Conservation (phyloP, 2,113 vertebrate species). For the Mungos mungo region DNA sequence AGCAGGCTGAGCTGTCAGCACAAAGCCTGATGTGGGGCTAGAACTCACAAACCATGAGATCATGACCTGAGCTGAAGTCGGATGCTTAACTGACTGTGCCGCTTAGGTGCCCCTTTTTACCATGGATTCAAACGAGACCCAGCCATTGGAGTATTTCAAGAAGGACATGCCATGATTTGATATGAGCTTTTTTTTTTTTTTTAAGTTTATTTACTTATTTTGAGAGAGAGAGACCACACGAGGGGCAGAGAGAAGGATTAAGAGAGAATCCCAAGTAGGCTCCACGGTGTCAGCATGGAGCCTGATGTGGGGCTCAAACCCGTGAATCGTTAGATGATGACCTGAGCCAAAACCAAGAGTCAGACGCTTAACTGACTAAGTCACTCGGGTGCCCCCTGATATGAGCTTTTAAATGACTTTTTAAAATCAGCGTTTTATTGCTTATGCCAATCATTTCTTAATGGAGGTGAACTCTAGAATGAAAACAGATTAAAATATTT, state of each 20-base stretch:
- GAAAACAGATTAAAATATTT: background rate
- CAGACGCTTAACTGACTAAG: background rate
- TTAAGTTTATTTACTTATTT: too few species aligned
- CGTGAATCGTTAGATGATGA: background rate
- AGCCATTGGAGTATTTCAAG: background rate
- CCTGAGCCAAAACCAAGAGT: background rate
- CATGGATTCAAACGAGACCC: background rate
- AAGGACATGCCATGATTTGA: too few species aligned
- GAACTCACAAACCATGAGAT: too few species aligned
- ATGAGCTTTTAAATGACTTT: background rate
- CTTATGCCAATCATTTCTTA: background rate
- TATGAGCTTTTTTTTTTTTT: background rate
- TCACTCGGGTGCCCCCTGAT: background rate
- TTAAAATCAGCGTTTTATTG: background rate
- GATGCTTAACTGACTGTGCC: too few species aligned
- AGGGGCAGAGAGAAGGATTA: background rate
- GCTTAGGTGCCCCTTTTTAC: too few species aligned
- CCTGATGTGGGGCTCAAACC: background rate
- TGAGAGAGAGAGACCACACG: too few species aligned
- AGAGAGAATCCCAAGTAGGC: background rate
- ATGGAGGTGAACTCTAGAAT: background rate
- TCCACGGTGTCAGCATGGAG: background rate
- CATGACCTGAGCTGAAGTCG: too few species aligned
- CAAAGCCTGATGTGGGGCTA: too few species aligned
- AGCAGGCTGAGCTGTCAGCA: too few species aligned